phyloP scores from a whole-genome alignment of 2,888 invertebrate genomes.

The Nymphalis polychloros region DNA sequence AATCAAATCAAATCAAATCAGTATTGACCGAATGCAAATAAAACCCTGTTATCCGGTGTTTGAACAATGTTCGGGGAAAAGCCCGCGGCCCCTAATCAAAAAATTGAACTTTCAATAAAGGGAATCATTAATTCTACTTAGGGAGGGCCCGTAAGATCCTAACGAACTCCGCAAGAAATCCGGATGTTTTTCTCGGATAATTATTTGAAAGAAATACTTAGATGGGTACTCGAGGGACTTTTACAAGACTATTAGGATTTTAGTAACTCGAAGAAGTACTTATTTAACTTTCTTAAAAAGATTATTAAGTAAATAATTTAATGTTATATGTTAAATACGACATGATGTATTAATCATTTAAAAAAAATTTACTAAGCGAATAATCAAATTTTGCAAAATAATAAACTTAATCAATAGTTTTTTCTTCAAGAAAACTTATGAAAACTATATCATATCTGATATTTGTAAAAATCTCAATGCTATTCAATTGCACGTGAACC shows the following conservation, averaged over 20 bases:
- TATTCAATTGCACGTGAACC: too few relatives aligned
- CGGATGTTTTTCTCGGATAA: constrained; percentile 75
- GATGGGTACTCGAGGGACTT: constrained; percentile 37
- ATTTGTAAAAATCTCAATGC: too few relatives aligned
- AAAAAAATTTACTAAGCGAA: too few relatives aligned
- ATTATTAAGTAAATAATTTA: not conserved
- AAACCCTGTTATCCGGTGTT: constrained; percentile 77
- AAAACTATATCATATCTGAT: too few relatives aligned
- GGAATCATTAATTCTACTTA: constrained; percentile 85
- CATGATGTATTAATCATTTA: too few relatives aligned
- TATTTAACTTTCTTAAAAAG: constrained; percentile 31
- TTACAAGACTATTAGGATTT: constrained; percentile 40
- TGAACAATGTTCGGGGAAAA: constrained; percentile 62
- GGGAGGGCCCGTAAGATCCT: constrained; percentile 62
- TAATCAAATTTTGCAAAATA: too few relatives aligned
- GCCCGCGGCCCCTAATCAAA: constrained; percentile 82
- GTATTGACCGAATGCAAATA: constrained; percentile 78
- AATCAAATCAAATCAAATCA: constrained; percentile 53
- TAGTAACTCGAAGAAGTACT: constrained; percentile 28
- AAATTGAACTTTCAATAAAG: constrained; percentile 88
- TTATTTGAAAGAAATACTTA: constrained; percentile 60
- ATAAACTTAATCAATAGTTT: too few relatives aligned
- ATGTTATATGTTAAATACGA: too few relatives aligned
- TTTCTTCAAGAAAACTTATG: too few relatives aligned
- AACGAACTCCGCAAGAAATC: constrained; percentile 73